phyloP scores from a whole-genome alignment of 2,888 invertebrate species.

The Exephanes ischioxanthus region DNA sequence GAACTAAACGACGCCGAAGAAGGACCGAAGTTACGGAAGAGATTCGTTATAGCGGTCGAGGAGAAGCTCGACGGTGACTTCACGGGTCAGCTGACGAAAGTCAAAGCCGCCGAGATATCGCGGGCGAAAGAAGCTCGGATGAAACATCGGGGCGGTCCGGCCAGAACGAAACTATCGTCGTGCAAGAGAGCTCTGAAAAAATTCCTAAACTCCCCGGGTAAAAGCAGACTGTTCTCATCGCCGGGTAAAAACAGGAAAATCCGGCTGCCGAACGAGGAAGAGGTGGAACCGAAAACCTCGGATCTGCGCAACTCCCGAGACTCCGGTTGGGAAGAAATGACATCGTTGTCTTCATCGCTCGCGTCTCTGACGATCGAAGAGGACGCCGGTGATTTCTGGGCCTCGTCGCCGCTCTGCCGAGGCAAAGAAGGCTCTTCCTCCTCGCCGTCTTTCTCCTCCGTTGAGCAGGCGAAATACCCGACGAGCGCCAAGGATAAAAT shows the following conservation, averaged over 20 bases:
- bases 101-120: not conserved
- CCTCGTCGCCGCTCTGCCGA: slow-evolving; percentile 22
- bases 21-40: not conserved
- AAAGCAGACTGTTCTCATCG: slow-evolving; percentile 1
- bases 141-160: not conserved
- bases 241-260: not conserved
- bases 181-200: slow-evolving; percentile 43
- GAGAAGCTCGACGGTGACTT: not conserved
- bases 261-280: slow-evolving; percentile 10
- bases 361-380: not conserved
- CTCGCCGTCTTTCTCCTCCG: not conserved
- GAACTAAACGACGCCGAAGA: not conserved
- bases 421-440: not conserved
- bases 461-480: not conserved
- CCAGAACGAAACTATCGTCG: not conserved
- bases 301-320: slow-evolving; percentile 5
- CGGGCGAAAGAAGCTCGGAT: not conserved
- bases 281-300: not conserved
- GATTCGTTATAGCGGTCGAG: not conserved
- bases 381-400: not conserved
- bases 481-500: not conserved
- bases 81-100: not conserved
- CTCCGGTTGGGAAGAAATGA: slow-evolving; percentile 36
- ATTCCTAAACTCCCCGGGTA: slow-evolving; percentile 18
- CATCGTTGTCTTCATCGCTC: slow-evolving; percentile 37